Evolutionary conservation across 2,113 vertebrate genomes (phyloP).

Genomic region (Steatornis caripensis): DNA sequence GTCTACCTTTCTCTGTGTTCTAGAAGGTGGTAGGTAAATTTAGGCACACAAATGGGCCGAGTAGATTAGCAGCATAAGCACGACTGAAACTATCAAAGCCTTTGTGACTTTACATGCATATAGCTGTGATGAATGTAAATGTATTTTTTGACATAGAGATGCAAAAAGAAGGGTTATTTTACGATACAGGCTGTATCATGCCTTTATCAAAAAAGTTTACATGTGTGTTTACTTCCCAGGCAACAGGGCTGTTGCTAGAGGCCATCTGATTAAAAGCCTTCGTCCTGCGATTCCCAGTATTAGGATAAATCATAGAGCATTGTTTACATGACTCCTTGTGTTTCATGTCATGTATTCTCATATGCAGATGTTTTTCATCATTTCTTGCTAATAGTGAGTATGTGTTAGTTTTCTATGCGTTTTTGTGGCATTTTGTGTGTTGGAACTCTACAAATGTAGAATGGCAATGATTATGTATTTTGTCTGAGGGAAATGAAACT

Average conservation of each 20-base stretch:
- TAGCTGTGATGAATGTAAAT: neutral
- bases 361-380: conserved; percentile 10
- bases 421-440: neutral
- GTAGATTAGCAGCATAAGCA: neutral
- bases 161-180: neutral
- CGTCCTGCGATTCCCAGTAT: neutral
- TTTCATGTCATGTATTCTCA: neutral
- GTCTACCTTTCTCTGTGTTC: neutral
- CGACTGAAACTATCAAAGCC: neutral
- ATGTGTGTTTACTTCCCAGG: neutral
- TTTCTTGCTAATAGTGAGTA: neutral
- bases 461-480: neutral
- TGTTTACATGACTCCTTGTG: conserved; percentile 9
- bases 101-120: neutral
- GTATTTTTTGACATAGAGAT: neutral
- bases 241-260: neutral
- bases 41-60: neutral
- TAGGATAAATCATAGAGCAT: neutral
- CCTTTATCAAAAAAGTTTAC: neutral
- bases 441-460: neutral
- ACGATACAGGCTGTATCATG: neutral
- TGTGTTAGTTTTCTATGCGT: neutral
- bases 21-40: neutral
- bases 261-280: neutral
- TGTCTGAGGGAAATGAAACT: neutral